Evolutionary conservation across 1,140 invertebrate genomes (phyloP).

Genomic region (Lutraria rhynchaena): DNA sequence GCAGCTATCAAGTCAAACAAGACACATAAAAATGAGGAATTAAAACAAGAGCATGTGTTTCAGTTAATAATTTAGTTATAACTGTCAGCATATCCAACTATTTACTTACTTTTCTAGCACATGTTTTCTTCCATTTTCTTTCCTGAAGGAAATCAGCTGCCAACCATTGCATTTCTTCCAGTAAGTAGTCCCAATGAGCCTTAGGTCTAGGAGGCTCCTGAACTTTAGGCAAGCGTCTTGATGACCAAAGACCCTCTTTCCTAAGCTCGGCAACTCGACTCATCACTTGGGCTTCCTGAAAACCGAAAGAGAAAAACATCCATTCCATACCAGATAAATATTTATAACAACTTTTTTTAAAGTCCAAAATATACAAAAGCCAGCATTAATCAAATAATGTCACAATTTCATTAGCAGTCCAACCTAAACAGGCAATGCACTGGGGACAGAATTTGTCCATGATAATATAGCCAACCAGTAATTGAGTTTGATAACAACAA

Average conservation of each 20-base stretch:
- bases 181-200: slow-evolving; percentile 99
- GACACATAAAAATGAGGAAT: too few species aligned
- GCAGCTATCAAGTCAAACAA: too few species aligned
- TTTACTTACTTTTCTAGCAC: slow-evolving; percentile 91
- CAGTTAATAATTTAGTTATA: too few species aligned
- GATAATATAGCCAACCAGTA: slow-evolving; percentile 69
- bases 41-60: too few species aligned
- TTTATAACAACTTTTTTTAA: not conserved
- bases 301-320: not conserved
- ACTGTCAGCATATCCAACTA: too few species aligned
- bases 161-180: slow-evolving; percentile 99
- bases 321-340: not conserved
- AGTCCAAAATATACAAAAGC: not conserved
- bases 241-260: slow-evolving; percentile 95
- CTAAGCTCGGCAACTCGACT: slow-evolving; percentile 91
- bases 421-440: not conserved
- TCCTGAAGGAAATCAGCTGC: slow-evolving; percentile 98
- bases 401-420: slow-evolving; percentile 37
- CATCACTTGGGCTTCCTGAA: slow-evolving; percentile 94
- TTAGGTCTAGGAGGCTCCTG: slow-evolving; percentile 94
- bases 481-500: slow-evolving; percentile 53
- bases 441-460: slow-evolving; percentile 39
- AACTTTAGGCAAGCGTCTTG: slow-evolving; percentile 94
- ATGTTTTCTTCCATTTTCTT: slow-evolving; percentile 97
- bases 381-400: not conserved